Percentiles rank a stretch among this genome's conserved stretches.
Conservation (phyloP, 2,113 vertebrate species). For the Paradoxurus hermaphroditus region DNA sequence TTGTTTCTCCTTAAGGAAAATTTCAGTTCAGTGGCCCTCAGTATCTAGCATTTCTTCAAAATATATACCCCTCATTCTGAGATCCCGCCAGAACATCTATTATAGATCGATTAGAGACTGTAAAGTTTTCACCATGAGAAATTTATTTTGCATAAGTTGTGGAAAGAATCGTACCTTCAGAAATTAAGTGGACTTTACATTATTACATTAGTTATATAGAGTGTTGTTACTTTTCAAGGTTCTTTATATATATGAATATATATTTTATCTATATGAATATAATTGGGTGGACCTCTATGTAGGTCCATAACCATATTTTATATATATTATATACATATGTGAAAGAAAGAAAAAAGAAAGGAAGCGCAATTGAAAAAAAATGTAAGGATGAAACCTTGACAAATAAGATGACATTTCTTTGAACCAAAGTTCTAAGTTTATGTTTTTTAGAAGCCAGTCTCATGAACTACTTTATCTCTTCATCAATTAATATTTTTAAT, state of each 20-base stretch:
- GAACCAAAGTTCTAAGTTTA: not conserved
- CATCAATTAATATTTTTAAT: not conserved
- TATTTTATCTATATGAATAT: too few species aligned
- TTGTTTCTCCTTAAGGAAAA: not conserved
- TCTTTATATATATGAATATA: not conserved
- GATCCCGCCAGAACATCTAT: not conserved
- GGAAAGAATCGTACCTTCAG: constrained; percentile 16
- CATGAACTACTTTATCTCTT: not conserved
- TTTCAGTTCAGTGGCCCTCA: not conserved
- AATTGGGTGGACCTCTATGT: too few species aligned
- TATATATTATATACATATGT: too few species aligned
- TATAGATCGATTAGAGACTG: constrained; percentile 37
- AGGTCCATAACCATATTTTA: too few species aligned
- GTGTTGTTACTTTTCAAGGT: not conserved
- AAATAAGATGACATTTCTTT: not conserved
- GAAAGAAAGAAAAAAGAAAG: not conserved
- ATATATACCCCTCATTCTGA: not conserved
- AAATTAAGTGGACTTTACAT: not conserved
- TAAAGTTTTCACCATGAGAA: constrained; percentile 34
- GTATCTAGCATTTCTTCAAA: not conserved
- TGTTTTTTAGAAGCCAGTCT: not conserved
- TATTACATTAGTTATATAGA: not conserved
- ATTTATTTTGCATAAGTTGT: not conserved
- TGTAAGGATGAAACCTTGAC: not conserved
- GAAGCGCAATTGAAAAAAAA: not conserved